Percentiles rank a stretch among this genome's conserved stretches.
phyloP scores from a whole-genome alignment of 2,113 vertebrate genomes.

The Eupsittula cactorum region DNA sequence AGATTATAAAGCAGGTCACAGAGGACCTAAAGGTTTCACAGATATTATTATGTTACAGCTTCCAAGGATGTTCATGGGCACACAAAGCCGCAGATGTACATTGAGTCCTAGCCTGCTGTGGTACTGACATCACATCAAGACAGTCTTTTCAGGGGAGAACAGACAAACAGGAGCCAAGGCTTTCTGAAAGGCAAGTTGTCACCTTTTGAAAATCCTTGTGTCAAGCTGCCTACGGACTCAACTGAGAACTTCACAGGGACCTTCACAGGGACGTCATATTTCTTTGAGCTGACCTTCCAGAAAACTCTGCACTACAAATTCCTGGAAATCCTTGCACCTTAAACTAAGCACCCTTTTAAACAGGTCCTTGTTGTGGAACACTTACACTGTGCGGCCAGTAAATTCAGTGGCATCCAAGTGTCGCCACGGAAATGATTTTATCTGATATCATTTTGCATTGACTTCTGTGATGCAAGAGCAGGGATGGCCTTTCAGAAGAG shows the following conservation, averaged over 20 bases:
- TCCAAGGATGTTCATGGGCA: not conserved
- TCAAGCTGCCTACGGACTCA: not conserved
- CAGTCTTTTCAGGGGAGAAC: not conserved
- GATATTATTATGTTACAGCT: not conserved
- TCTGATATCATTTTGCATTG: not conserved
- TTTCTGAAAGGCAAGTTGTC: not conserved
- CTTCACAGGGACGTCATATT: not conserved
- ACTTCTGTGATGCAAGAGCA: not conserved
- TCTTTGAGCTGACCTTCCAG: not conserved
- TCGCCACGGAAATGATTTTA: not conserved
- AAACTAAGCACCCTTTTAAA: not conserved
- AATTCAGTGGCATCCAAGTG: not conserved
- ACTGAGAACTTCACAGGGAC: not conserved
- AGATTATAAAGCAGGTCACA: not conserved
- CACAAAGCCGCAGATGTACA: rapidly evolving
- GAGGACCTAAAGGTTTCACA: not conserved
- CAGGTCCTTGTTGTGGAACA: not conserved
- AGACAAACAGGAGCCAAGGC: not conserved
- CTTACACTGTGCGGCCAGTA: rapidly evolving
- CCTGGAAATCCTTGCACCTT: not conserved
- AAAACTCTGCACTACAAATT: not conserved
- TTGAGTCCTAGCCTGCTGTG: not conserved
- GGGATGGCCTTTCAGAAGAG: not conserved
- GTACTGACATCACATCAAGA: not conserved
- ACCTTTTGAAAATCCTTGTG: not conserved